Evolutionary conservation across 2,888 invertebrate genomes (phyloP).

Genomic region (Nomada lathburiana): DNA sequence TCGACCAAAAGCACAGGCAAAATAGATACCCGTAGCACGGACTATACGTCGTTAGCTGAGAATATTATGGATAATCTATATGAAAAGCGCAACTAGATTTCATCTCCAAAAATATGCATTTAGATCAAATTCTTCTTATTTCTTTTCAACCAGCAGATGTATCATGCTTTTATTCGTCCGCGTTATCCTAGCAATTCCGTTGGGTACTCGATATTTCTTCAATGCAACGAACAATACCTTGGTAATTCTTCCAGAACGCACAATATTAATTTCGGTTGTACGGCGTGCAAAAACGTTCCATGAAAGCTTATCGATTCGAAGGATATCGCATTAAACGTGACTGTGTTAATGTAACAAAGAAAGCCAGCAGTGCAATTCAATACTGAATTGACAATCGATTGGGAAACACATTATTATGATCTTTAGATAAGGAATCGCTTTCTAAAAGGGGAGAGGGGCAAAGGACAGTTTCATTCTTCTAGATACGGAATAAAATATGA

Average conservation of each 20-base stretch:
- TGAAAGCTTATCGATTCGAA: not conserved
- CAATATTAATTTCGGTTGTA: not conserved
- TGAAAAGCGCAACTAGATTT: not conserved
- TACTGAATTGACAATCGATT: constrained; percentile 15
- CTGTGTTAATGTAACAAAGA: not conserved
- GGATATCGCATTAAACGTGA: not conserved
- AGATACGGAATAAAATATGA: not conserved
- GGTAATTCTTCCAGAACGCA: not conserved
- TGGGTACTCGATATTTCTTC: too few relatives aligned
- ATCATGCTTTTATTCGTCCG: constrained; percentile 8
- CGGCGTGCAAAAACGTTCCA: not conserved
- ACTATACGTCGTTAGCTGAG: constrained; percentile 34
- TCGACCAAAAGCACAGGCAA: constrained; percentile 50
- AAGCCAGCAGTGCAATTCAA: constrained; percentile 1
- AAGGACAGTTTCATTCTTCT: constrained; percentile 22
- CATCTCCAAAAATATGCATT: not conserved
- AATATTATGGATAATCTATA: constrained; percentile 5
- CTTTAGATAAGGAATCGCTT: constrained; percentile 23
- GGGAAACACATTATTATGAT: constrained; percentile 21
- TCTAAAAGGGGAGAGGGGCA: constrained; percentile 4
- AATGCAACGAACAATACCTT: constrained; percentile 1
- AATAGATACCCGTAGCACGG: constrained; percentile 42
- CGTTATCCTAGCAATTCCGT: not conserved
- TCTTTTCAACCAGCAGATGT: not conserved
- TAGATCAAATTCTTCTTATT: constrained; percentile 1